Evolutionary conservation across 2,888 invertebrate species (phyloP), one percentile per base, ranked within the genome.

Genomic region (Drosophila melanosoma): DNA sequence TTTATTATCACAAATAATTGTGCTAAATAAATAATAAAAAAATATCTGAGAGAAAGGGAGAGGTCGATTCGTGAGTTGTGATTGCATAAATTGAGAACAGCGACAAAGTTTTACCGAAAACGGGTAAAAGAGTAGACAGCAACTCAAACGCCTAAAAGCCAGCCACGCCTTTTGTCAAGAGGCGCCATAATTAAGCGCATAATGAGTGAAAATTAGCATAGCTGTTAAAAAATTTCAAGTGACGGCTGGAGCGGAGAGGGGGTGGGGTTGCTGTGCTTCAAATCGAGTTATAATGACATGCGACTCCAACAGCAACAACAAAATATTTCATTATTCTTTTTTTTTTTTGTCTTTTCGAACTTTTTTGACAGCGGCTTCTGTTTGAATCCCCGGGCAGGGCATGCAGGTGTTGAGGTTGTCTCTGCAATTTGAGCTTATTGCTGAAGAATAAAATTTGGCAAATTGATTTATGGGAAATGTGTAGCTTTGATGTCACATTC

Each of bases 401-500:
- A 20, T 38, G 35, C n/a, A 62, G 48, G 52, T 63, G 49, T 38
- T 51, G 7, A 48, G 56, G 65, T 48, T 32, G 57, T 48, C 26
- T 58, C 26, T 58, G 68, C 54, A 71, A 63, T 80, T 71, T 76
- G 78, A 81, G 71, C 71, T 69, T 71, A 83, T 71, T 82, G 74
- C 72, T 69, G 57, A 36, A 67, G 74, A 76, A 80, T 87, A 87
- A 69, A 69, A 82, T 87, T 78, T 72, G 68, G 62, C 64, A 88
- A 88, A 90, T 87, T 88, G 90, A 90, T 86, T 90, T 87, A 89
- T 69, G 79, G 68, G 70, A 57, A 73, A 74, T 68, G 60, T 72
- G 57, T 69, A 58, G 70, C 87, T 89, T 87, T 87, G 87, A 87
- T 87, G 88, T 89, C 68, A 36, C 57, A 68, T 15, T 32, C 54